Base-by-base conservation (phyloP, 2,888 invertebrate species). In the Drosophila falleni region DNA sequence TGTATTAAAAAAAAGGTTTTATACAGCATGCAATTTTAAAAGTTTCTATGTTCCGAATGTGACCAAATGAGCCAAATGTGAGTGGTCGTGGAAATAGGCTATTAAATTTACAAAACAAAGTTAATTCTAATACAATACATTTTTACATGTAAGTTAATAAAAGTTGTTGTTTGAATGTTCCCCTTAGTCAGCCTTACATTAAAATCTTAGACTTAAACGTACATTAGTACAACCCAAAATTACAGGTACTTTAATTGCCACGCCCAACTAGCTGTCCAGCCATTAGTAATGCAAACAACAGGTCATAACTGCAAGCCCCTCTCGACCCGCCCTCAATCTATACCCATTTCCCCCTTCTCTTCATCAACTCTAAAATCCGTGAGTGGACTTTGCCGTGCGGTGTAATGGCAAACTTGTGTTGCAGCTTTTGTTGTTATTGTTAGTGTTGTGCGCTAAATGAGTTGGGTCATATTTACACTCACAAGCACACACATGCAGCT, bases 261-360 rank as follows among this genome's bases (percentile, higher is more conserved):
- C 83, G 71, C 80, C 80, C 80, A 63, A 19, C 41, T 41, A 13
- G 51, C 64, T 67, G 61, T 37, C 47, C 59, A 71, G 42, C 53
- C 79, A 72, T 79, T 78, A 75, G 69, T 72, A 63, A 78, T 64
- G 59, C 59, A 62, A 68, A 73, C 81, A 78, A 81, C 81, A 83
- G 66, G 58, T 63, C 74, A 71, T 80, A 83, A 80, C 80, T 83
- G 71, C 73, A 69, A 62, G 53, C 53, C 55, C 23, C 49, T 42
- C 6, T 1, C 37, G 8, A 11, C 3, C 15, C 49, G 35, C 29
- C 6, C 15, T n/a, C 44, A 6, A 1, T 29, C 6, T 6, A 4
- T 4, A 6, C 26, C 13, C 16, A 3, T 37, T n/a, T 19, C 16
- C 5, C 29, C n/a, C 5, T 9, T 2, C 31, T 29, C 31, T 35